phyloP scores from a whole-genome alignment of 2,113 vertebrate species.

The Melospiza georgiana region DNA sequence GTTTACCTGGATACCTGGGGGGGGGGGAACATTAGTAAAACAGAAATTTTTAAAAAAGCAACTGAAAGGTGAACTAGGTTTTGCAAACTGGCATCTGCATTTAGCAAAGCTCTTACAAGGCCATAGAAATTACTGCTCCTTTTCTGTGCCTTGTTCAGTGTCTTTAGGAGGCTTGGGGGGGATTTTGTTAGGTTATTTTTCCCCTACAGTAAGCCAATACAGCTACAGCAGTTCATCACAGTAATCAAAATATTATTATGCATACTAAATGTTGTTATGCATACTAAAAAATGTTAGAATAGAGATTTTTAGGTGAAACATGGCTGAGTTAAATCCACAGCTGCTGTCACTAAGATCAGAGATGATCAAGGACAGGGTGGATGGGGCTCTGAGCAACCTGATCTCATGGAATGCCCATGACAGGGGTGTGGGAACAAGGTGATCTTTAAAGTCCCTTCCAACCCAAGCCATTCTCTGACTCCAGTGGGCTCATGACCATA shows the following conservation, averaged over 20 bases:
- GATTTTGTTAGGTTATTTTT: background rate
- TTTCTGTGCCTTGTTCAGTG: background rate
- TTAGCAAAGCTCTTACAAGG: background rate
- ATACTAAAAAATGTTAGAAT: background rate
- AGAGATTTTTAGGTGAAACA: background rate
- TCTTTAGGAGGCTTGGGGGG: background rate
- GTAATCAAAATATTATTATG: background rate
- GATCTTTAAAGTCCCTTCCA: background rate
- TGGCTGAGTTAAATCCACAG: background rate
- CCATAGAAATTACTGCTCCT: background rate
- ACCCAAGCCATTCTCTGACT: background rate
- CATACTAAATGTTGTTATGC: background rate
- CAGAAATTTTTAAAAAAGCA: background rate
- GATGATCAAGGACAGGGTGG: background rate
- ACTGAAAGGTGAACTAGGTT: background rate
- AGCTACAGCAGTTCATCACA: background rate
- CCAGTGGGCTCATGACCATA: background rate
- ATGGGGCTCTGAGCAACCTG: background rate
- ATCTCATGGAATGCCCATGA: background rate
- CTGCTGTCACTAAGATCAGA: background rate
- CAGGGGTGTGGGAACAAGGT: background rate
- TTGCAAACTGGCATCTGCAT: background rate
- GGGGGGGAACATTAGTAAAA: too few relatives aligned
- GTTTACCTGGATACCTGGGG: accelerated
- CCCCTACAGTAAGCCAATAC: background rate